Evolutionary conservation across 2,797 vertebrate species (phyloP).

Genomic region (Dallia pectoralis): DNA sequence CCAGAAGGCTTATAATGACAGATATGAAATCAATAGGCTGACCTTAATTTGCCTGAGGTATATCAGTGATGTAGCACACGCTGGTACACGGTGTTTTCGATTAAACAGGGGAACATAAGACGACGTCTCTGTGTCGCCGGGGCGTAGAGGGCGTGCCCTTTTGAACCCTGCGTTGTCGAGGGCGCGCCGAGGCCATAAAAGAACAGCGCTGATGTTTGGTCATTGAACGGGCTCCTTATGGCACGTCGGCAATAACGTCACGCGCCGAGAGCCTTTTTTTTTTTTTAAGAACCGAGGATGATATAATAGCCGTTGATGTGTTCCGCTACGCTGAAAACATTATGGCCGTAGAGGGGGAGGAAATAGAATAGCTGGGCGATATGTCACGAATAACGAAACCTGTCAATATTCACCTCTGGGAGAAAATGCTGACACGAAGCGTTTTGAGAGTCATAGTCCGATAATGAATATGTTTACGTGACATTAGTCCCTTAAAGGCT

Average conservation of each 20-base stretch:
- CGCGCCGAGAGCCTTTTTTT: conserved; percentile 62
- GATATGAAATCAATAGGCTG: conserved; percentile 79
- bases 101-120: conserved; percentile 73
- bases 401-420: conserved; percentile 73
- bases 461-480: background rate
- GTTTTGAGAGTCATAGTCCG: too few relatives aligned
- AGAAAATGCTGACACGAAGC: conserved; percentile 71
- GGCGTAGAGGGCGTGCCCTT: conserved; percentile 76
- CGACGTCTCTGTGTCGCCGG: conserved; percentile 50
- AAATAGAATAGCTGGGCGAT: conserved; percentile 73
- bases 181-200: conserved; percentile 70
- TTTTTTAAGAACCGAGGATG: conserved; percentile 69
- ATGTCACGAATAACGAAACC: conserved; percentile 72
- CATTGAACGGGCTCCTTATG: conserved; percentile 73
- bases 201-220: conserved; percentile 69
- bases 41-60: conserved; percentile 76
- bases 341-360: conserved; percentile 62
- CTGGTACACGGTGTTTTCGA: conserved; percentile 73
- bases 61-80: conserved; percentile 71
- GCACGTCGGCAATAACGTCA: conserved; percentile 75
- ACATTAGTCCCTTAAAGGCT: background rate
- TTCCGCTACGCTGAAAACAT: conserved; percentile 73
- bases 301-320: conserved; percentile 62
- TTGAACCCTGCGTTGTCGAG: conserved; percentile 74
- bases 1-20: conserved; percentile 62